Conservation (phyloP, 1,140 invertebrate genomes). For the Centruroides vittatus region DNA sequence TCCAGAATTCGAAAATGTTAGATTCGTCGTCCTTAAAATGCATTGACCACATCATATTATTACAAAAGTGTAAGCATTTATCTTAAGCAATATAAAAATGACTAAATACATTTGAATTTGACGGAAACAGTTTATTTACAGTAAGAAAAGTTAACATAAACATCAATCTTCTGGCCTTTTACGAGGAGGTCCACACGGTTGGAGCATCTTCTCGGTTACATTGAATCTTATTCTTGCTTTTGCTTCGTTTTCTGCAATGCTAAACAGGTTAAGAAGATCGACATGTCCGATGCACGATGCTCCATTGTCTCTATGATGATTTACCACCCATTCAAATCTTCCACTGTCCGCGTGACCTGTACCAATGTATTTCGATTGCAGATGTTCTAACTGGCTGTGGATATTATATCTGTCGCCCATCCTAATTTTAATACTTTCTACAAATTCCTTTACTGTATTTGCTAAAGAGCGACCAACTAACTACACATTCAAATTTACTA, state of each 20-base stretch:
- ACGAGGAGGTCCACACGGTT: conserved; percentile 94
- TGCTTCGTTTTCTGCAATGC: conserved; percentile 92
- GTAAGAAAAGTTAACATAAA: too few relatives aligned
- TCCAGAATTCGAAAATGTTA: too few relatives aligned
- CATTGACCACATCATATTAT: too few relatives aligned
- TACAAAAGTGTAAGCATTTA: too few relatives aligned
- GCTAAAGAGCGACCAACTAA: too few relatives aligned
- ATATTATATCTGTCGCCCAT: conserved; percentile 99
- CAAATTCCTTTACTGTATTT: too few relatives aligned
- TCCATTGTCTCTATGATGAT: conserved; percentile 76
- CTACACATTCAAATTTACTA: too few relatives aligned
- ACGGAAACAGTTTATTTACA: too few relatives aligned
- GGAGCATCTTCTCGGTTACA: conserved; percentile 94
- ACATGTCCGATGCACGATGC: conserved; percentile 92
- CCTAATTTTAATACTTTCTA: too few relatives aligned
- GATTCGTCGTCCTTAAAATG: too few relatives aligned
- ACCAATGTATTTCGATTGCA: conserved; percentile 93
- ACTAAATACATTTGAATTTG: too few relatives aligned
- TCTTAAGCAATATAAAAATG: too few relatives aligned
- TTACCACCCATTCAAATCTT: conserved; percentile 31
- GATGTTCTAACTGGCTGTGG: conserved; percentile 94
- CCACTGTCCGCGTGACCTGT: conserved; percentile 16
- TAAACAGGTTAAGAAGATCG: conserved; percentile 85
- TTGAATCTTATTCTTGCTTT: conserved; percentile 91
- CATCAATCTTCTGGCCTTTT: conserved; percentile 80